phyloP scores from a whole-genome alignment of 2,113 vertebrate genomes.

The Misgurnus mizolepis region DNA sequence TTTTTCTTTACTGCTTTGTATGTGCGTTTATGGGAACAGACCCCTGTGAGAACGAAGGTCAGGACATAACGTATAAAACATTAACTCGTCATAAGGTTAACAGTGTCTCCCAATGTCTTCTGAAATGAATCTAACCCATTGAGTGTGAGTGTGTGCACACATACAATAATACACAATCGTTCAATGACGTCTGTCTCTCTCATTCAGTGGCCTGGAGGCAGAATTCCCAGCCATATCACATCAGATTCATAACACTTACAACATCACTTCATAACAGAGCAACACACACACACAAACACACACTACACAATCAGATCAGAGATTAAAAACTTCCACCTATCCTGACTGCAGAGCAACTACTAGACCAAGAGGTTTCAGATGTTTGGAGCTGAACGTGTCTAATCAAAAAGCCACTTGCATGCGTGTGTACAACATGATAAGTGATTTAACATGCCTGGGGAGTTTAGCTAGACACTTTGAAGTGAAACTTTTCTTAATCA shows the following conservation, averaged over 20 bases:
- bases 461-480: not conserved
- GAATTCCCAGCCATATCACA: slow-evolving; percentile 1
- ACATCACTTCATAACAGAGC: not conserved
- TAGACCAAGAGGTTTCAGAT: slow-evolving; percentile 8
- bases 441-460: not conserved
- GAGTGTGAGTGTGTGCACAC: not conserved
- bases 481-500: slow-evolving; percentile 17
- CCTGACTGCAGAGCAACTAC: not conserved
- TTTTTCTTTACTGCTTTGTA: no score
- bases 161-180: not conserved
- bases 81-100: no score
- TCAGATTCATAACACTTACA: slow-evolving; percentile 16
- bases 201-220: not conserved
- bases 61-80: no score
- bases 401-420: slow-evolving; percentile 16
- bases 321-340: not conserved
- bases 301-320: not conserved
- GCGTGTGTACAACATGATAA: slow-evolving; percentile 13
- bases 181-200: slow-evolving; percentile 14
- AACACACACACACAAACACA: slow-evolving; percentile 6
- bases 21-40: no score
- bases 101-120: no score
- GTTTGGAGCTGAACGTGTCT: not conserved
- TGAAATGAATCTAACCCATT: no score
- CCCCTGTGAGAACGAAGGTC: no score